Conservation (phyloP, 2,113 vertebrate species). For the Spea multiplicata region DNA sequence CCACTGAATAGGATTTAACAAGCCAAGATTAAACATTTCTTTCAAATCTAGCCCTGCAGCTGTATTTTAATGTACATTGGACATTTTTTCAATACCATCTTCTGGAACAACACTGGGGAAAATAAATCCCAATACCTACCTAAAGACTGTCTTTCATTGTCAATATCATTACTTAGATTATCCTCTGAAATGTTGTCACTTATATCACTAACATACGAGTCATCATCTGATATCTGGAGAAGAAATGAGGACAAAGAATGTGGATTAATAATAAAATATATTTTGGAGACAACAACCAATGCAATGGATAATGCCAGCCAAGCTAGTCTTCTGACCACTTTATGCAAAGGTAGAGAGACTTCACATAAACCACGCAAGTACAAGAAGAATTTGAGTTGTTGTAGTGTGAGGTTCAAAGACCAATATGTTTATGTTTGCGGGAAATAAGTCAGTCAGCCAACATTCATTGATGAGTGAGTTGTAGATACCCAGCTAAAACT, state of each 20-base stretch:
- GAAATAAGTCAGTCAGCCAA: no score
- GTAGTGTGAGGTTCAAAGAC: no score
- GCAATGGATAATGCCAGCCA: background rate
- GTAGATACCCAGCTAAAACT: no score
- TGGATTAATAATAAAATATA: background rate
- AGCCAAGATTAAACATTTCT: no score
- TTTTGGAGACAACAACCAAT: constrained; percentile 27
- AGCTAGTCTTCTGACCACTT: constrained; percentile 9
- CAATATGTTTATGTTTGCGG: no score
- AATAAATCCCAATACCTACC: constrained; percentile 60
- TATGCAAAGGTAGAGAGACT: constrained; percentile 2
- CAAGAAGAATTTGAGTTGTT: no score
- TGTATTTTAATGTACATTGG: no score
- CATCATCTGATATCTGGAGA: constrained; percentile 87
- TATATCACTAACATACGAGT: constrained; percentile 92
- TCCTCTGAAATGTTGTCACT: constrained; percentile 95
- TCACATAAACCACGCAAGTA: no score
- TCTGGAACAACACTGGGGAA: background rate
- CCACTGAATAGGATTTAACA: no score
- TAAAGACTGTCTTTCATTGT: constrained; percentile 77
- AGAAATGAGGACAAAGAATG: background rate
- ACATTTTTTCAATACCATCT: no score
- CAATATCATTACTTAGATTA: constrained; percentile 84
- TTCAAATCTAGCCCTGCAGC: no score
- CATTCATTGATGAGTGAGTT: no score